These are phyloP conservation scores for Rhizoglyphus robini DNA, from an alignment of 1,140 invertebrate species.

Conservation along the genomic window DNA sequence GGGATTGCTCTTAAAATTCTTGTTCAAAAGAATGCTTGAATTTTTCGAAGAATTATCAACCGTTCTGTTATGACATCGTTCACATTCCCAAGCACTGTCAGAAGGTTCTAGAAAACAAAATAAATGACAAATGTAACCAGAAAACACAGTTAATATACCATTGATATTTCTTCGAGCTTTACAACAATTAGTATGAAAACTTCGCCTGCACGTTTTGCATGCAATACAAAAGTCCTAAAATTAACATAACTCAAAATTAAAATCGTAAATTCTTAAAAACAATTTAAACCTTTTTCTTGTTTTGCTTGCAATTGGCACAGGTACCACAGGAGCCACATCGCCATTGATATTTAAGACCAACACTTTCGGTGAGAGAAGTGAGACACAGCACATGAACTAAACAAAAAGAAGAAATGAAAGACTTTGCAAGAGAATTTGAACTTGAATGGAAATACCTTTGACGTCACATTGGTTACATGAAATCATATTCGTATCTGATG, in stretches of 20 bases:
- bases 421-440: background rate
- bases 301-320: slow-evolving; percentile 33
- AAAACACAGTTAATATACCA: too few species aligned
- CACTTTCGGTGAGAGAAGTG: slow-evolving; percentile 33
- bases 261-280: slow-evolving; percentile 21
- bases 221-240: slow-evolving; percentile 16
- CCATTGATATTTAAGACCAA: slow-evolving; percentile 33
- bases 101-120: background rate
- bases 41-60: too few species aligned
- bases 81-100: background rate
- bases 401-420: slow-evolving; percentile 17
- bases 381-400: slow-evolving; percentile 40
- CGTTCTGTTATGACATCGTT: background rate
- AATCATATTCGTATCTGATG: slow-evolving; percentile 2
- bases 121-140: background rate
- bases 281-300: background rate
- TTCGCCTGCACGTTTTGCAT: slow-evolving; percentile 19
- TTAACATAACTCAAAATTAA: background rate
- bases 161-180: slow-evolving; percentile 8
- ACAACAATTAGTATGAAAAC: slow-evolving; percentile 21
- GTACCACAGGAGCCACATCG: slow-evolving; percentile 39
- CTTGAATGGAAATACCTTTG: background rate
- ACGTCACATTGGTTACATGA: slow-evolving; percentile 1
- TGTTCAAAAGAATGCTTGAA: too few species aligned
- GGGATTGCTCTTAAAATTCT: too few species aligned